Base-by-base conservation (phyloP, 2,113 vertebrate genomes). In the Perca schrenkii region DNA sequence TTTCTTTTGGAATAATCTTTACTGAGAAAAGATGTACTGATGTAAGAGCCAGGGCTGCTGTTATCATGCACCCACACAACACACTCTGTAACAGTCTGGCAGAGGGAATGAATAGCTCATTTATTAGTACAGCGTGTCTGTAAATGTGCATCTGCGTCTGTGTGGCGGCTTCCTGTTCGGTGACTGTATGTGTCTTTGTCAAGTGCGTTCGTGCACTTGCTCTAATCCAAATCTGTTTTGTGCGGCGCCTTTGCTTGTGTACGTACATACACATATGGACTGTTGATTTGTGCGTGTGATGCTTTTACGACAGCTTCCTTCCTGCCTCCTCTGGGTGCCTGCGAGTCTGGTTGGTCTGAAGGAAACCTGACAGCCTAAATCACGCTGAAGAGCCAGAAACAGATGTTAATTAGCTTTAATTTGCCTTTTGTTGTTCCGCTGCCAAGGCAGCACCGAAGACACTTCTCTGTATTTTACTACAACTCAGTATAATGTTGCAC, bases 341-440 rank as follows among this genome's bases (percentile, higher is more conserved):
- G 87, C 6, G 36, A 89, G 82, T 86, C 68, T 77, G 85, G 77
- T 85, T 57, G 79, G 69, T 88, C 83, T 88, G 88, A 92, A 91
- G 88, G 89, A 89, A 91, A 90, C 85, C 86, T 90, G 82, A 92
- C 92, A 90, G 82, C 72, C 85, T 85, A 92, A 92, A 92, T 94
- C 84, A 91, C 22, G 43, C 83, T 86, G 91, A 91, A 91, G 86
- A 91, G 87, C 76, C 81, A 84, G 89, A 91, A 94, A 93, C 90
- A 94, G 92, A 90, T 89, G 85, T 91, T 94, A 94, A 94, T 95
- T 94, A 94, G 90, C 85, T 89, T 91, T 94, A 92, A 94, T 93
- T 92, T 90, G 88, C 88, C 83, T 91, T 93, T 93, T 94, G 93
- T 92, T 93, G 88, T 90, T 89, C 75, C 65, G 69, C 83, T 89